Base-by-base conservation (phyloP, 2,797 vertebrate species). In the Gymnothorax javanicus region DNA sequence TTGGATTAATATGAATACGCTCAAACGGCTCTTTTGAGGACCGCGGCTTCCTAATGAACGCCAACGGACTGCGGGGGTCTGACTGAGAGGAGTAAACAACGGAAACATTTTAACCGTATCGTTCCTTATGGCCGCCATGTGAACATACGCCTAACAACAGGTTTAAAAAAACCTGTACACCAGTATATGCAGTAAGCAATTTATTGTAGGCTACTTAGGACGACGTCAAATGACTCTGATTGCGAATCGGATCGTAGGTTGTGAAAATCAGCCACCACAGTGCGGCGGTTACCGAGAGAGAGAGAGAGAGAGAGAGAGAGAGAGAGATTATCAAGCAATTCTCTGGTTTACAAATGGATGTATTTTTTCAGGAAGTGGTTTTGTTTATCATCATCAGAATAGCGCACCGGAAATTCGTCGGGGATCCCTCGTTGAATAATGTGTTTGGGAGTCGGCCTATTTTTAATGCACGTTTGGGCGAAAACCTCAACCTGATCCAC, bases 121-220 rank as follows among this genome's bases (percentile, higher is more conserved):
- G 33, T 43, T 43, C 33, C 33, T 43, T 43, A 43, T 43, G 33
- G 33, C 33, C 33, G 33, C 33, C 33, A 43, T 43, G 33, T 43
- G 33, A 1, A 1, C 33, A 43, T 43, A 43, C 33, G 33, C 33
- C 33, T 43, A 86, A 86, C 60, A 69, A 33, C 84, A 64, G 86
- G 57, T 57, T 23, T 25, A 62, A 33, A 33, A 83, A 85, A 77
- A 54, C 82, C 90, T 87, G 88, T 86, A 77, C 71, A 43, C 33
- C 33, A 67, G 33, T 12, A n/a, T 84, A 89, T 88, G 88, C 89
- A 84, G 77, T 87, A 91, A 88, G 81, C 77, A 86, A 87, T 92
- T 92, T 93, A 90, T 86, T 87, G 88, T n/a, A n/a, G n/a, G n/a
- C n/a, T 93, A 92, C 95, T 94, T 93, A 91, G 89, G 87, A 71